phyloP scores from a whole-genome alignment of 2,888 invertebrate genomes.

The Harmothoe impar region DNA sequence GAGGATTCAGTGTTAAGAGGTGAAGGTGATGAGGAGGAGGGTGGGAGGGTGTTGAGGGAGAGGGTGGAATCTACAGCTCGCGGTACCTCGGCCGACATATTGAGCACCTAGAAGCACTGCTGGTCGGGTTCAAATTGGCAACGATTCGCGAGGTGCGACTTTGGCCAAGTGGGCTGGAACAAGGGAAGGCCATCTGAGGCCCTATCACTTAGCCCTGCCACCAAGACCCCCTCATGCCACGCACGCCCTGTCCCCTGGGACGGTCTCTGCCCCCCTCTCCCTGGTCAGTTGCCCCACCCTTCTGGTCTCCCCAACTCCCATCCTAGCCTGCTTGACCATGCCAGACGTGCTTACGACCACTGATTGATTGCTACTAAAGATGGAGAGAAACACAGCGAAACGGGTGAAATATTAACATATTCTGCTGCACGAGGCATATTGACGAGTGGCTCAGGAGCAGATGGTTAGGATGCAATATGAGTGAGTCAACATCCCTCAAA shows the following conservation, averaged over 20 bases:
- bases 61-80: no score
- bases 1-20: no score
- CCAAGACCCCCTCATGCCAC: background rate
- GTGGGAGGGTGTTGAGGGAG: no score
- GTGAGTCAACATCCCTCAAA: no score
- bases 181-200: constrained; percentile 38
- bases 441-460: no score
- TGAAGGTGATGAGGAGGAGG: no score
- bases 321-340: background rate
- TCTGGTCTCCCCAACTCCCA: background rate
- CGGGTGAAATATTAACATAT: background rate
- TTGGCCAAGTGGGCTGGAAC: constrained; percentile 36
- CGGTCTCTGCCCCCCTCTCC: background rate
- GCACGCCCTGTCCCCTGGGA: background rate
- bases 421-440: no score
- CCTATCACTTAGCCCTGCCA: constrained; percentile 25
- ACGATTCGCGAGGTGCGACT: constrained; percentile 23
- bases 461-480: no score
- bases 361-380: background rate
- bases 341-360: background rate
- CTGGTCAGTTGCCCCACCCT: background rate
- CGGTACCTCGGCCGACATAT: no score
- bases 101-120: background rate
- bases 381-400: background rate
- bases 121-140: background rate